Evolutionary conservation across 2,113 vertebrate genomes (phyloP).

Genomic region (Barbus barbus): DNA sequence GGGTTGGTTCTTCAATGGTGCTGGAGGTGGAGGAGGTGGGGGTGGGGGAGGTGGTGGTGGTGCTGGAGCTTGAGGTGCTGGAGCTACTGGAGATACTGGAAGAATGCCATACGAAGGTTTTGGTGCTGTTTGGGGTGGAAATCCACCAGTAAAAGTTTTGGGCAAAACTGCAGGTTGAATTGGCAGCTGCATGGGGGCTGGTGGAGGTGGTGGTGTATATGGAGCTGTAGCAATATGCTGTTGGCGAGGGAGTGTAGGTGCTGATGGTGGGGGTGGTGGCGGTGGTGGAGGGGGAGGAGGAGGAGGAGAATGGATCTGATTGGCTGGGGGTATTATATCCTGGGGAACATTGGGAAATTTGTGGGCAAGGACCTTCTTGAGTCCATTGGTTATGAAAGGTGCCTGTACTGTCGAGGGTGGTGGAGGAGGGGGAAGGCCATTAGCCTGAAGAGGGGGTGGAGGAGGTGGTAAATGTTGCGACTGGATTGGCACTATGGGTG

Average conservation of each 20-base stretch:
- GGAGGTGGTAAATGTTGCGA: no score
- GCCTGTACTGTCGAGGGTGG: background rate
- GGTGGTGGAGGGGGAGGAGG: slow-evolving; percentile 63
- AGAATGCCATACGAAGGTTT: slow-evolving; percentile 68
- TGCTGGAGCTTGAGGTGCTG: slow-evolving; percentile 57
- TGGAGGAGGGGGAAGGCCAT: slow-evolving; percentile 41
- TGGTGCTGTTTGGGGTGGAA: slow-evolving; percentile 68
- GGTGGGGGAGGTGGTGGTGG: slow-evolving; percentile 55
- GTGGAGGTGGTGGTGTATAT: slow-evolving; percentile 59
- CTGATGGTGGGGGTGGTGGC: slow-evolving; percentile 56
- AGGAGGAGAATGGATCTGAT: slow-evolving; percentile 60
- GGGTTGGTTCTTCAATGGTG: slow-evolving; percentile 77
- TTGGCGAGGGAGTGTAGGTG: slow-evolving; percentile 63
- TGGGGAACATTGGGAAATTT: slow-evolving; percentile 80
- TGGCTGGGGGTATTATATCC: slow-evolving; percentile 57
- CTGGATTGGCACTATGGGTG: no score
- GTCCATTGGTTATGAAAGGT: slow-evolving; percentile 49
- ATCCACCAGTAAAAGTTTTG: slow-evolving; percentile 75
- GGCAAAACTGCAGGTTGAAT: slow-evolving; percentile 73
- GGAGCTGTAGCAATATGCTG: slow-evolving; percentile 47
- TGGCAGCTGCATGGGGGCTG: slow-evolving; percentile 56
- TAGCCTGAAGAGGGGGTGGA: slow-evolving; percentile 66
- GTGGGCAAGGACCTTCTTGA: slow-evolving; percentile 67
- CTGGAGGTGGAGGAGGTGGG: slow-evolving; percentile 70
- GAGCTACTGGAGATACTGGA: slow-evolving; percentile 67